Base-by-base conservation (phyloP, 2,113 vertebrate species). In the Gnathonemus echidnorhynchus region DNA sequence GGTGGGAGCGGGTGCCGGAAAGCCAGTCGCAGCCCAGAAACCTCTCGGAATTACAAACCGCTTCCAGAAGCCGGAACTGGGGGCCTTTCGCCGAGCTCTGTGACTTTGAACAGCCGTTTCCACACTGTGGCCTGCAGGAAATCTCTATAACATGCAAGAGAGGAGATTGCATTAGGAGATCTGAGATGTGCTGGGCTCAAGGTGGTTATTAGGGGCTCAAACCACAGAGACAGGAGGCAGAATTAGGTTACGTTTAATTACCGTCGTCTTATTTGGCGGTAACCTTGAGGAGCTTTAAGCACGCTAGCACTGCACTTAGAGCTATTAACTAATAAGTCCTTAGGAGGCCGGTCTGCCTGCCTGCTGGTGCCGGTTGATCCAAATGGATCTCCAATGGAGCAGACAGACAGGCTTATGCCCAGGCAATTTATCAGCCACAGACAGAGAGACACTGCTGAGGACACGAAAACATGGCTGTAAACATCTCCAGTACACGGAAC, bases 241-340 rank as follows among this genome's bases (percentile, higher is more conserved):
- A 92, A 92, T 93, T 91, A 88, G 92, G 91, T 93, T 93, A 92
- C 49, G 84, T 90, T 92, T 93, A 93, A 93, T 93, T 93, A 92
- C 92, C 89, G 77, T 89, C 89, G 89, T 93, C 92, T 92, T 90
- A 92, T 92, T 92, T 90, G 90, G 89, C 91, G 35, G 66, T 93
- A 92, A 93, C 92, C 92, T 93, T 92, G 92, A 91, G 90, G 90
- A 91, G 83, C 86, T 88, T 91, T 89, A 87, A 89, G 91, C 9
- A 62, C 9, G 9, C 53, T 46, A 35, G 90, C 90, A 42, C 77
- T 27, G 31, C 91, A 88, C 89, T 92, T 91, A 91, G 90, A 89
- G 91, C 90, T 89, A 92, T 92, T 92, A 92, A 92, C 89, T 92
- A 92, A 92, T 93, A 93, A 88, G 66, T 93, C 90, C 39, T 89